Evolutionary conservation across 2,888 invertebrate species (phyloP).

Genomic region (Mimachlamys varia): DNA sequence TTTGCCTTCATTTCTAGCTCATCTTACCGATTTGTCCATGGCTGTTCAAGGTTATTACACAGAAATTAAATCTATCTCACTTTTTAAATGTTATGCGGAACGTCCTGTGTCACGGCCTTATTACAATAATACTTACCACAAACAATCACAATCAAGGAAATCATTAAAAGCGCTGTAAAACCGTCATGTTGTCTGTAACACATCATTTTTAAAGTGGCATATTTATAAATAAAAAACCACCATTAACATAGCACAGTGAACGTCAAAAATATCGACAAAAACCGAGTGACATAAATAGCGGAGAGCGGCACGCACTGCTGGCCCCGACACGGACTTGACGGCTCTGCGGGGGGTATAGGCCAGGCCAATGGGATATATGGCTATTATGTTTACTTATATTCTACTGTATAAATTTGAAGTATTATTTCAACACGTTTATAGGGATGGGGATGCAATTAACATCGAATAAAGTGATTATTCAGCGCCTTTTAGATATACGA

Average conservation of each 20-base stretch:
- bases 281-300: background rate
- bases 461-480: no score
- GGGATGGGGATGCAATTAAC: no score
- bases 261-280: conserved; percentile 31
- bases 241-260: background rate
- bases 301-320: background rate
- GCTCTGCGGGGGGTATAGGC: background rate
- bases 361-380: background rate
- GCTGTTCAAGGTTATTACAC: no score
- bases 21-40: no score
- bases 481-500: no score
- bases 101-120: background rate
- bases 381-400: background rate
- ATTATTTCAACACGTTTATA: no score
- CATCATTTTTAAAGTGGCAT: background rate
- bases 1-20: no score
- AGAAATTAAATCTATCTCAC: no score
- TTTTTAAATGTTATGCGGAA: background rate
- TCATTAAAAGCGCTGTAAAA: conserved; percentile 11
- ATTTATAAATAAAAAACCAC: background rate
- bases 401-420: no score
- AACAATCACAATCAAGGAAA: background rate
- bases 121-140: background rate
- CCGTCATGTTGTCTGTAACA: conserved; percentile 1
- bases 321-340: background rate